Percentiles rank a stretch among this genome's conserved stretches.
Conservation (phyloP, 2,113 vertebrate genomes). For the Lethenteron reissneri region DNA sequence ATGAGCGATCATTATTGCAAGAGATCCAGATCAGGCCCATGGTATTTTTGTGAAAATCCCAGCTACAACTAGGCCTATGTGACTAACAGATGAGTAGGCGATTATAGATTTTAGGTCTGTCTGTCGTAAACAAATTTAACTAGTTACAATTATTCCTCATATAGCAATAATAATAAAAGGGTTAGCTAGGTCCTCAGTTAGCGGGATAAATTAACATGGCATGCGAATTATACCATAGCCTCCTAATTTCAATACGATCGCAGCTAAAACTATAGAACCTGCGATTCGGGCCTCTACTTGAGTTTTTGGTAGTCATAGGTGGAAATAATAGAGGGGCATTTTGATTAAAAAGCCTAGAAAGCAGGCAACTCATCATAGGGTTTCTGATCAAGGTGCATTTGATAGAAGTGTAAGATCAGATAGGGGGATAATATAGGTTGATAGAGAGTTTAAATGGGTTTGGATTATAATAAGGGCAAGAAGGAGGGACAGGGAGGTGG, state of each 20-base stretch:
- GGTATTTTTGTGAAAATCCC: too few relatives aligned
- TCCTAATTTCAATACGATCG: not conserved
- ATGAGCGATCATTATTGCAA: too few relatives aligned
- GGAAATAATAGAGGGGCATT: not conserved
- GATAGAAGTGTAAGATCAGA: too few relatives aligned
- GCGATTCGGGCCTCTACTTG: not conserved
- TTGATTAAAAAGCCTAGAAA: not conserved
- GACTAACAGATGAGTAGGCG: not conserved
- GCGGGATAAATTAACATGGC: not conserved
- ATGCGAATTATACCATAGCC: not conserved
- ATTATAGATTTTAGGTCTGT: conserved; percentile 1
- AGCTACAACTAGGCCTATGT: too few relatives aligned
- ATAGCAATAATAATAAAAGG: not conserved
- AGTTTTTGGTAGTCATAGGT: not conserved
- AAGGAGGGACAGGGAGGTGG: too few relatives aligned
- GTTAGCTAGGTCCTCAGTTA: not conserved
- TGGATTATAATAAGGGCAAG: too few relatives aligned
- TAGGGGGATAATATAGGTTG: too few relatives aligned
- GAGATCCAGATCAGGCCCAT: too few relatives aligned
- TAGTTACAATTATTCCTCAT: not conserved
- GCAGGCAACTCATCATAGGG: not conserved
- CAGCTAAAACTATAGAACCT: not conserved
- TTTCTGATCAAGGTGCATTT: too few relatives aligned
- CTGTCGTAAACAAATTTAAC: not conserved
- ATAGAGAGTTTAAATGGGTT: too few relatives aligned